phyloP scores from a whole-genome alignment of 2,888 invertebrate species.

The Darwinula stevensoni region DNA sequence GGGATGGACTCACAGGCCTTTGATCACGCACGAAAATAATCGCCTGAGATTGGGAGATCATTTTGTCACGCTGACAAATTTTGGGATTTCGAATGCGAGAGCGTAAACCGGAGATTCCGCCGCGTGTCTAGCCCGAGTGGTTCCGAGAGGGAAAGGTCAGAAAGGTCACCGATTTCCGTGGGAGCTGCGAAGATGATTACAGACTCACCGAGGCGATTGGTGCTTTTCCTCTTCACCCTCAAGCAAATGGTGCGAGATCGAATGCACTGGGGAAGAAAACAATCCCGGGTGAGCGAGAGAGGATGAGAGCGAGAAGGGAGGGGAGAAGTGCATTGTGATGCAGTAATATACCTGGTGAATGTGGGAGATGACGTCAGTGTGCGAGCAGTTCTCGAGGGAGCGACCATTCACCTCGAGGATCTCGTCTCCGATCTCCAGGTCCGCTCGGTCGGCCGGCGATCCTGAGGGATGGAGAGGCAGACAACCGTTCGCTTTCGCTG shows the following conservation, averaged over 20 bases:
- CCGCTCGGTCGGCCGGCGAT: conserved; percentile 62
- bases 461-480: conserved; percentile 22
- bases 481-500: too few relatives aligned
- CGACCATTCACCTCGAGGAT: conserved; percentile 91
- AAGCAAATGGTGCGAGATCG: conserved; percentile 79
- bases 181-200: too few relatives aligned
- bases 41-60: too few relatives aligned
- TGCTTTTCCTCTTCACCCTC: conserved; percentile 60
- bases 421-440: conserved; percentile 85
- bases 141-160: too few relatives aligned
- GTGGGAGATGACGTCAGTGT: conserved; percentile 70
- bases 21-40: too few relatives aligned
- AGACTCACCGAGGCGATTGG: conserved; percentile 55
- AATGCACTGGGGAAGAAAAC: conserved; percentile 48
- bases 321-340: conserved; percentile 1
- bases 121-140: too few relatives aligned
- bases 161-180: too few relatives aligned
- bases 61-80: too few relatives aligned
- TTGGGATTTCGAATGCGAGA: too few relatives aligned
- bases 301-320: background rate
- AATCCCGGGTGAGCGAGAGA: background rate
- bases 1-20: too few relatives aligned
- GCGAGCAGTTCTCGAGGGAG: conserved; percentile 60
- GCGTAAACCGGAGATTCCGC: too few relatives aligned
- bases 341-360: conserved; percentile 53